These are phyloP conservation scores for Phrynocephalus vlangalii DNA, from an alignment of 2,797 vertebrate species.

Conservation along the genomic window DNA sequence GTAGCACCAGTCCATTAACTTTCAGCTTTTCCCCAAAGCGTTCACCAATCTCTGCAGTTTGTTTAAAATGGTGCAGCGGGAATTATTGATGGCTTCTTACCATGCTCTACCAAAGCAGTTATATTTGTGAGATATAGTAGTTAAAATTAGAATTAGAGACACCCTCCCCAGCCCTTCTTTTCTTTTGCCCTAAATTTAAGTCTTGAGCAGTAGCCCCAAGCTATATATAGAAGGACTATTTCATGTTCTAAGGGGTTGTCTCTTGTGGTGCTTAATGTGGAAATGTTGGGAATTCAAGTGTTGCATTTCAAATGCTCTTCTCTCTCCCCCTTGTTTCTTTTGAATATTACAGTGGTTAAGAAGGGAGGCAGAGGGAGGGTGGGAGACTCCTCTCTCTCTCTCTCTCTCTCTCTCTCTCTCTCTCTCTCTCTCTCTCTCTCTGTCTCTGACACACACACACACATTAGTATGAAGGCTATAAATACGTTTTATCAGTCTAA, in stretches of 20 bases:
- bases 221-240: slow-evolving; percentile 10
- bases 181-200: slow-evolving; percentile 29
- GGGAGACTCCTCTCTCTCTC: no score
- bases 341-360: slow-evolving; percentile 33
- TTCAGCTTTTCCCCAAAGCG: slow-evolving; percentile 34
- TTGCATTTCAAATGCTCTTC: slow-evolving; percentile 31
- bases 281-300: slow-evolving; percentile 45
- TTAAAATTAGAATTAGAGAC: slow-evolving; percentile 53
- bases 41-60: slow-evolving; percentile 28
- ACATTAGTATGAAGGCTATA: slow-evolving; percentile 57
- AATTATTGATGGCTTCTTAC: slow-evolving; percentile 37
- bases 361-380: not conserved
- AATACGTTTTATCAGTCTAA: slow-evolving; percentile 70
- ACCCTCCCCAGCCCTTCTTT: not conserved
- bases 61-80: slow-evolving; percentile 34
- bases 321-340: slow-evolving; percentile 22
- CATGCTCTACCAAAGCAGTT: slow-evolving; percentile 42
- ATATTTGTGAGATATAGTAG: slow-evolving; percentile 34
- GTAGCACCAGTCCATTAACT: slow-evolving; percentile 55
- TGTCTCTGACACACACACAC: not conserved
- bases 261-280: slow-evolving; percentile 25
- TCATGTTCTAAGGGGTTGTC: slow-evolving; percentile 6
- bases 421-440: no score
- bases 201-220: slow-evolving; percentile 31
- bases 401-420: no score